Evolutionary conservation across 2,113 vertebrate genomes (phyloP).

Genomic region (Thermophis baileyi): DNA sequence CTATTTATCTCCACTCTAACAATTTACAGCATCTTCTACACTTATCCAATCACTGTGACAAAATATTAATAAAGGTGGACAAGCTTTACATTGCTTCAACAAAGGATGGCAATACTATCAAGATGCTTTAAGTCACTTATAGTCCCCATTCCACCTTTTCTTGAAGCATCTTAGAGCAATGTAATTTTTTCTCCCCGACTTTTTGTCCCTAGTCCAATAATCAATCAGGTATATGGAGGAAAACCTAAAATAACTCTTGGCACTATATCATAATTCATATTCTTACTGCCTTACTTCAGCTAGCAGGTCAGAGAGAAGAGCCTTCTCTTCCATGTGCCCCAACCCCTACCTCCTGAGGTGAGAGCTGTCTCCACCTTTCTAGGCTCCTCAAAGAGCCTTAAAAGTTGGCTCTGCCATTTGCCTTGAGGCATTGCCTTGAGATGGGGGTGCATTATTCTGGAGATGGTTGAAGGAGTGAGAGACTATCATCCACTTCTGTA

Average conservation of each 20-base stretch:
- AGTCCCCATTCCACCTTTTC: background rate
- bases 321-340: background rate
- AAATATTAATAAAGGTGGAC: background rate
- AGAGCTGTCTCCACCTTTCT: background rate
- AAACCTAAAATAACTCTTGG: background rate
- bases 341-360: background rate
- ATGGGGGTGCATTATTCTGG: background rate
- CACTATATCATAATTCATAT: background rate
- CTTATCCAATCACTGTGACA: background rate
- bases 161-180: background rate
- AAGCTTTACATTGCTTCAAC: background rate
- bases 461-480: background rate
- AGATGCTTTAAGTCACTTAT: background rate
- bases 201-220: background rate
- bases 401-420: background rate
- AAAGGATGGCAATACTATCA: background rate
- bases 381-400: background rate
- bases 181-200: background rate
- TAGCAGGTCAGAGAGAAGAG: background rate
- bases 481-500: background rate
- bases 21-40: background rate
- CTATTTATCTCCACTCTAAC: background rate
- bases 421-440: background rate
- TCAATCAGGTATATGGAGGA: background rate
- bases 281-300: background rate